Conservation (phyloP, 2,888 invertebrate species). For the Alloplasta piceator region DNA sequence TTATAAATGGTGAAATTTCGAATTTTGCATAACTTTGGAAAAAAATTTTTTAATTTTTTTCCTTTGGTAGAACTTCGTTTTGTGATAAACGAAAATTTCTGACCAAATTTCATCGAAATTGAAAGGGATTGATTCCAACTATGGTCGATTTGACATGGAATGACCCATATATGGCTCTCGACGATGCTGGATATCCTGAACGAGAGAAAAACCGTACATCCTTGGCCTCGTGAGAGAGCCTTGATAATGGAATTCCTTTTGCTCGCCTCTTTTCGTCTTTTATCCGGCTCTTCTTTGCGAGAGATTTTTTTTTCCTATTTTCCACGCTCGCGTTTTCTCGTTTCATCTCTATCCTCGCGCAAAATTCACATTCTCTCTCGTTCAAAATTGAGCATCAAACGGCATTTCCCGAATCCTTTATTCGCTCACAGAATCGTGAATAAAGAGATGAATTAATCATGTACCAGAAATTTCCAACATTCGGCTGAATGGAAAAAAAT, state of each 20-base stretch:
- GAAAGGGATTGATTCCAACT: too few relatives aligned
- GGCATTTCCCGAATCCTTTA: background rate
- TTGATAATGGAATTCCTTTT: conserved; percentile 33
- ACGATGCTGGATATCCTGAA: background rate
- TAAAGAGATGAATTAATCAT: background rate
- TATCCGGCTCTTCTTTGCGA: conserved; percentile 6
- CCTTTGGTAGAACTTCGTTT: too few relatives aligned
- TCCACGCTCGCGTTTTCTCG: background rate
- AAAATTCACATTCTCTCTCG: background rate
- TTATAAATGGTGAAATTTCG: too few relatives aligned
- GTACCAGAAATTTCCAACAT: too few relatives aligned
- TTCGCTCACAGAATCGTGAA: background rate
- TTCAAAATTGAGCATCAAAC: background rate
- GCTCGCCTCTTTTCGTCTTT: background rate
- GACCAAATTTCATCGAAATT: too few relatives aligned
- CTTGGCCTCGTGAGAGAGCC: background rate
- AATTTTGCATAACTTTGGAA: too few relatives aligned
- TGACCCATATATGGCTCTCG: too few relatives aligned
- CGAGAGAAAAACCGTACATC: conserved; percentile 18
- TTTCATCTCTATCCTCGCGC: background rate
- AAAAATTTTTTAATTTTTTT: too few relatives aligned
- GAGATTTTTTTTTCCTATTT: background rate
- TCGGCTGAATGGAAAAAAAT: too few relatives aligned
- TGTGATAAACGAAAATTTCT: too few relatives aligned
- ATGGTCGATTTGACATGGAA: too few relatives aligned